Base-by-base conservation (phyloP, 2,113 vertebrate genomes). In the Orientallactaga bullata region DNA sequence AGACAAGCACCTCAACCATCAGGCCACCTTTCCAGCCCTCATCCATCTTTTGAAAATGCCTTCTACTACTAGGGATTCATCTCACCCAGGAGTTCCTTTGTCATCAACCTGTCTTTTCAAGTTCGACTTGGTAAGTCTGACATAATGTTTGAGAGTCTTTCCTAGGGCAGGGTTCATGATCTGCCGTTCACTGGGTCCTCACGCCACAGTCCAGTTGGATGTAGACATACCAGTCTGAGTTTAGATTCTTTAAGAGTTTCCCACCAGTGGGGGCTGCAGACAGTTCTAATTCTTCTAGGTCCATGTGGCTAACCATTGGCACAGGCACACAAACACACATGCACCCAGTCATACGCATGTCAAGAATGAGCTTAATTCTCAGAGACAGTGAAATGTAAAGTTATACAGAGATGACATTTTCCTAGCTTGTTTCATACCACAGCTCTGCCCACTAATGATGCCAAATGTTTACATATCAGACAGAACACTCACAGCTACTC, bases 371-470 rank as follows among this genome's bases (percentile, higher is more conserved):
- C 77, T 69, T 76, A 90, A 85, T 92, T 90, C 79, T 80, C 35
- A 81, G 23, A 80, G 87, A 87, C n/a, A 85, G 37, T 91, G 77
- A 87, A 73, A 84, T 81, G 61, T 87, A 94, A 89, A 83, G 72
- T 55, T 85, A 84, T 28, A 65, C 1, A 21, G 65, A 88, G 91
- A 42, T 78, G 37, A 47, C 78, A 87, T 85, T 87, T 91, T 93
- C 76, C 76, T 94, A 84, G 65, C 37, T 37, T 77, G 16, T 58
- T 81, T 30, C 42, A 73, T n/a, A 69, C 42, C 21, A 47, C 35
- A 74, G 55, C n/a, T 93, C 51, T 94, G 39, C 73, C 82, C 37
- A n/a, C 47, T 84, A 91, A 94, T 26, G 71, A 63, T 88, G 81
- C 66, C 92, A 96, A 32, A n/a, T 47, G 83, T 87, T 89, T 81